Base-by-base conservation (phyloP, 2,888 invertebrate species). In the Clepsis dumicolana region DNA sequence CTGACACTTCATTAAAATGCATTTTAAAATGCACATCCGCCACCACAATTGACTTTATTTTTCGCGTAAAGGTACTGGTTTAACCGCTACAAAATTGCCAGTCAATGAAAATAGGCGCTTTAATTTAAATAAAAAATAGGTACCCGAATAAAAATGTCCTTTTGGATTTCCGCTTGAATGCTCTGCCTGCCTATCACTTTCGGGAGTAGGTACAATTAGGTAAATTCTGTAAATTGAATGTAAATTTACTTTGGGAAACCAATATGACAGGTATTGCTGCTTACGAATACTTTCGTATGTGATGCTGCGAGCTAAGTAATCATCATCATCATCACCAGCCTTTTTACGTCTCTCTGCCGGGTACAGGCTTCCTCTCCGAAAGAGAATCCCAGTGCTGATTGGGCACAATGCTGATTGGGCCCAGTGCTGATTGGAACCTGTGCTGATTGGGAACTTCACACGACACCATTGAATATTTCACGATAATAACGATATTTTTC, bases 21-120 rank as follows among this genome's bases (percentile, higher is more conserved):
- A n/a, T 1, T 52, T 52, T 52, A 12, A 54, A 16, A 16, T 56
- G 2, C 5, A 14, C 14, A 8, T 32, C 8, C 5, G 2, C 24
- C 38, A 38, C 57, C 57, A 57, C 38, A 38, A 48, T 8, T 21
- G 29, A 48, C 44, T 29, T 48, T 60, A 21, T 14, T 48, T 29
- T 48, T 21, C 8, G 7, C 14, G 5, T n/a, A 35, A 52, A 62
- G 21, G 25, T 52, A 24, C 52, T 25, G 62, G 62, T 50, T 62
- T 50, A 52, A 25, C 62, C 21, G 62, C 52, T 5, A 62, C 52
- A 52, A 62, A 52, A 62, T 35, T 62, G 62, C 62, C 61, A 62
- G 62, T 62, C 62, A 62, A 52, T 62, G 50, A 35, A 62, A 52
- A 50, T 25, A 48, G 38, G 57, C 57, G 21, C 24, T 56, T 38